phyloP scores from a whole-genome alignment of 1,140 invertebrate species.

The Heliothis virescens region DNA sequence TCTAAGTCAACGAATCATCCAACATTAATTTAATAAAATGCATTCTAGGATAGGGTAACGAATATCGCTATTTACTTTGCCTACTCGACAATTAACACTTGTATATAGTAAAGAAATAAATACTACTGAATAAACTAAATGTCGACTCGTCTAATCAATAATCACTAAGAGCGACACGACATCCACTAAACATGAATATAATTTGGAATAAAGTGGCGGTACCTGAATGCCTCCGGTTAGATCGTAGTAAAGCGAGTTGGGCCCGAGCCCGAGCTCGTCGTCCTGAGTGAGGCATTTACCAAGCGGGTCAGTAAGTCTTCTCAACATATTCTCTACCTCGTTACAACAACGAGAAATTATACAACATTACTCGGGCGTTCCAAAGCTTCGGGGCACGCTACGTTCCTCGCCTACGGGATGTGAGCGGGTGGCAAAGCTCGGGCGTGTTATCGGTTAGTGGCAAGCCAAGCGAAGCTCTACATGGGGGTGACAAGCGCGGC shows the following conservation, averaged over 20 bases:
- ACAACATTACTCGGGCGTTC: slow-evolving; percentile 73
- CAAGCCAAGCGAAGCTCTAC: slow-evolving; percentile 76
- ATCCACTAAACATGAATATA: slow-evolving; percentile 54
- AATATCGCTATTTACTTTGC: slow-evolving; percentile 15
- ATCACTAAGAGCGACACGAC: slow-evolving; percentile 59
- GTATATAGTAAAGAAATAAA: slow-evolving; percentile 20
- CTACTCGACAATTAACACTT: slow-evolving; percentile 17
- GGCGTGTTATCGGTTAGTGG: slow-evolving; percentile 78
- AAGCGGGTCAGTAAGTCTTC: slow-evolving; percentile 84
- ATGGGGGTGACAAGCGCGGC: slow-evolving; percentile 67
- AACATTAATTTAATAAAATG: slow-evolving; percentile 50
- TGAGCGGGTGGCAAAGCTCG: slow-evolving; percentile 68
- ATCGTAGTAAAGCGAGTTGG: slow-evolving; percentile 85
- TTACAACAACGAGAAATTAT: slow-evolving; percentile 77
- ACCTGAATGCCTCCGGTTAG: slow-evolving; percentile 85
- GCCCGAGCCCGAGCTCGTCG: slow-evolving; percentile 82
- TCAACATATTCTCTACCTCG: slow-evolving; percentile 81
- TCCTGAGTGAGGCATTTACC: slow-evolving; percentile 84
- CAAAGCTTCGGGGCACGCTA: slow-evolving; percentile 60
- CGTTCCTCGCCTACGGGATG: slow-evolving; percentile 63
- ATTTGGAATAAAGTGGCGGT: slow-evolving; percentile 60
- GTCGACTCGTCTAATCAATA: slow-evolving; percentile 18
- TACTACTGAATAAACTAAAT: slow-evolving; percentile 30
- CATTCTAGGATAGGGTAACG: slow-evolving; percentile 50
- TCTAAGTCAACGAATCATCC: slow-evolving; percentile 14